Base-by-base conservation (phyloP, 2,888 invertebrate genomes). In the Polydrusus tereticollis region DNA sequence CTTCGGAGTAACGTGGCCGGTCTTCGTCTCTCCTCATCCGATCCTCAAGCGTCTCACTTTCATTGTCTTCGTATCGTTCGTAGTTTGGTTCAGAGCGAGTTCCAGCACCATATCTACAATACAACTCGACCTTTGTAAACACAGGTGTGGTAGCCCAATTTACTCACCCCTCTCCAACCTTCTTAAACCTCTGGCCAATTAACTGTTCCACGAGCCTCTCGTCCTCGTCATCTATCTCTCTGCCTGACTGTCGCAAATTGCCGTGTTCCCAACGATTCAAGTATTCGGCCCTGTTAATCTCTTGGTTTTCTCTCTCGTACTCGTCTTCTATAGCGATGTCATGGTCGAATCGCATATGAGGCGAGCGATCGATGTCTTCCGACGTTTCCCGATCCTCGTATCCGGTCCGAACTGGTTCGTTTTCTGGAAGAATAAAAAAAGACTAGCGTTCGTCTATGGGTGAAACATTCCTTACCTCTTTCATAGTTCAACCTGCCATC, bases 241-340 rank as follows among this genome's bases (percentile, higher is more conserved):
- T 84, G 83, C 2, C 63, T 85, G 84, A 76, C 83, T 84, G 60
- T 23, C 16, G 82, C 78, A 85, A 86, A 66, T 80, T 83, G 12
- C 86, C 86, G 66, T 84, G 83, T 66, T 83, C 79, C 86, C 86
- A 86, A 45, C 83, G 81, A 43, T 79, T 80, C 41, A 80, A 77
- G 33, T 79, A 86, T 82, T 75, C 87, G 74, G 80, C 82, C 23
- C 72, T 77, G 77, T 90, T 89, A 77, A 89, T 87, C 58, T 87
- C 87, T 52, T 87, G 85, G 79, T 88, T 87, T 86, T 88, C 88
- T 74, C 86, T 86, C 77, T 87, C 86, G 75, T 86, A 91, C 14
- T 79, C 87, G 75, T 87, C 86, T 67, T 87, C 87, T 64, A 85
- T 86, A 87, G 86, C 82, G 83, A 81, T 55, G 4, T 63, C 47